A percentile compares a stretch with the other conserved stretches of the same genome.
Conservation (phyloP, 1,140 invertebrate species). For the Drosophila melanica region DNA sequence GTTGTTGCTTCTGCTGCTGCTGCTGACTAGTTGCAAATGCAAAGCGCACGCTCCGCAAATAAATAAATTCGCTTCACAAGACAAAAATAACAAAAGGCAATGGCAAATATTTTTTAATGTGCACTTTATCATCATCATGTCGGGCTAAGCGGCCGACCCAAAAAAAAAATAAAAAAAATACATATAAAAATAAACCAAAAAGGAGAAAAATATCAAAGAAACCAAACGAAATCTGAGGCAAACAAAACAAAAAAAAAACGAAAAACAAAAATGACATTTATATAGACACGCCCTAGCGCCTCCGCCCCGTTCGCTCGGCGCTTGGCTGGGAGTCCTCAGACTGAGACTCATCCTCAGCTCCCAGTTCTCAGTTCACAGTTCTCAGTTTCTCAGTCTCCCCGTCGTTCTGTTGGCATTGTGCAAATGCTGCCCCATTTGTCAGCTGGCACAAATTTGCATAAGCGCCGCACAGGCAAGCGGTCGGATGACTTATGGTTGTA, state of each 20-base stretch:
- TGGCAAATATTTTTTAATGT: conserved; percentile 77
- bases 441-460: conserved; percentile 80
- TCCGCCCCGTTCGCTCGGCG: conserved; percentile 1
- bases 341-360: neutral
- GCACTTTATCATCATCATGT: conserved; percentile 79
- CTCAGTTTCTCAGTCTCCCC: too few species aligned
- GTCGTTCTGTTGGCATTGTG: conserved; percentile 52
- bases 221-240: conserved; percentile 21
- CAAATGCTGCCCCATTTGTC: conserved; percentile 81
- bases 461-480: conserved; percentile 71
- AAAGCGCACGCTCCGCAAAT: conserved; percentile 26
- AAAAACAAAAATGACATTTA: conserved; percentile 75
- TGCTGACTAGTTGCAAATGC: conserved; percentile 49
- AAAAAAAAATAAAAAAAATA: neutral
- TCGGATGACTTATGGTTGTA: conserved; percentile 76
- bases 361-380: too few species aligned
- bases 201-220: conserved; percentile 24
- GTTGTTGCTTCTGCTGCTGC: neutral
- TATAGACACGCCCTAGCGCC: conserved; percentile 71
- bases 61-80: conserved; percentile 53
- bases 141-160: conserved; percentile 62
- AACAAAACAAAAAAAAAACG: conserved; percentile 16
- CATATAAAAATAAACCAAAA: conserved; percentile 18
- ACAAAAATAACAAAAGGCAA: conserved; percentile 57
- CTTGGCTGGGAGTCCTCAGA: neutral